A percentile compares a stretch with the other conserved stretches of the same genome.
Evolutionary conservation across 2,888 invertebrate genomes (phyloP).

Genomic region (Chydorus sphaericus): DNA sequence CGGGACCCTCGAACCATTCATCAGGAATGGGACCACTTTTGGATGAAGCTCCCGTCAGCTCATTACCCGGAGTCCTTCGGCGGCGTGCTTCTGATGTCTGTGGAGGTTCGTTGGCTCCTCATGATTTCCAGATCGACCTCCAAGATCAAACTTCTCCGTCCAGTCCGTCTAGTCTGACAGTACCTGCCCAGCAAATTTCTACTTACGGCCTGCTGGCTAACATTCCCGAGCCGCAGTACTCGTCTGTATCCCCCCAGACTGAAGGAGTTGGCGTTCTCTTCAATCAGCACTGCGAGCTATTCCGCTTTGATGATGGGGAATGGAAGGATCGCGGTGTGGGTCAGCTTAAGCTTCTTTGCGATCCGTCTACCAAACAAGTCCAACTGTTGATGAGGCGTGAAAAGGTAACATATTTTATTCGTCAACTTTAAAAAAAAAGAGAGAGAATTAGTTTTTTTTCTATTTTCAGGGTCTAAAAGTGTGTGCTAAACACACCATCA

Average conservation of each 20-base stretch:
- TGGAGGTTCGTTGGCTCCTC: too few relatives aligned
- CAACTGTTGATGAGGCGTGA: constrained; percentile 80
- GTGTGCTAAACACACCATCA: constrained; percentile 79
- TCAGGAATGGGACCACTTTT: too few relatives aligned
- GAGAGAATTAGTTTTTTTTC: too few relatives aligned
- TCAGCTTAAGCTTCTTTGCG: constrained; percentile 61
- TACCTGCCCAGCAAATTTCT: background rate
- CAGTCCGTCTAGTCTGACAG: too few relatives aligned
- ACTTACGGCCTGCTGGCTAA: constrained; percentile 20
- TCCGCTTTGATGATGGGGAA: constrained; percentile 58
- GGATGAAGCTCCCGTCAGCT: too few relatives aligned
- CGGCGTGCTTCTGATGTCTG: too few relatives aligned
- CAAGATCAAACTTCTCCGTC: too few relatives aligned
- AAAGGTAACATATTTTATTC: too few relatives aligned
- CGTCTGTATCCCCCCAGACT: constrained; percentile 23
- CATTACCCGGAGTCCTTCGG: too few relatives aligned
- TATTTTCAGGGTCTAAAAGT: constrained; percentile 78
- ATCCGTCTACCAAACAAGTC: constrained; percentile 46
- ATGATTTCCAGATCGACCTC: too few relatives aligned
- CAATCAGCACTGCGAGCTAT: constrained; percentile 66
- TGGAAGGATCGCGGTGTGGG: constrained; percentile 90
- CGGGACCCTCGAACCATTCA: too few relatives aligned
- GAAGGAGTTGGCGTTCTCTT: constrained; percentile 63
- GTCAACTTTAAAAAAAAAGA: too few relatives aligned
- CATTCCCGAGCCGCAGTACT: constrained; percentile 24